Evolutionary conservation across 1,140 invertebrate genomes (phyloP).

Genomic region (Euura lappo): DNA sequence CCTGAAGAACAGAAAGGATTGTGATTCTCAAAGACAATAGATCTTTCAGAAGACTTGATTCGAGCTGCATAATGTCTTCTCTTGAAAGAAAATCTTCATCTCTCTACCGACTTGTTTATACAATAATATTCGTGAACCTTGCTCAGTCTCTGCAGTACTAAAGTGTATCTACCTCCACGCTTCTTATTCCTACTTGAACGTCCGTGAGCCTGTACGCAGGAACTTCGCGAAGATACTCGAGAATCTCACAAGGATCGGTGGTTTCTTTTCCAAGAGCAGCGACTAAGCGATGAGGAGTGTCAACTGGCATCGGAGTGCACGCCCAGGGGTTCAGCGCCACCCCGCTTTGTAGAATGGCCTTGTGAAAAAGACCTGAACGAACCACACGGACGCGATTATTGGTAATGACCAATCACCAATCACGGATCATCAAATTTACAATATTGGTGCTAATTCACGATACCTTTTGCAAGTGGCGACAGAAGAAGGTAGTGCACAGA

Average conservation of each 20-base stretch:
- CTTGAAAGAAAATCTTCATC: no score
- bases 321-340: neutral
- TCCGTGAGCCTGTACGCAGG: constrained; percentile 49
- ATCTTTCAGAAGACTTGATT: no score
- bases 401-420: neutral
- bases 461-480: constrained; percentile 58
- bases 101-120: no score
- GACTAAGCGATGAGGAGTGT: constrained; percentile 18
- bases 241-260: constrained; percentile 32
- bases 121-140: no score
- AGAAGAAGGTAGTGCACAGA: constrained; percentile 38
- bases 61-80: no score
- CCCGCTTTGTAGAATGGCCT: neutral
- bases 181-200: constrained; percentile 40
- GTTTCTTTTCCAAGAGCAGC: constrained; percentile 55
- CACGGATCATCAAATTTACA: neutral
- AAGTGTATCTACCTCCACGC: constrained; percentile 38
- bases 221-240: no score
- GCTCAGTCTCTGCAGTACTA: no score
- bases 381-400: no score
- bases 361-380: neutral
- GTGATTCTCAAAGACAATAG: no score
- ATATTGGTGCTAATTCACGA: neutral
- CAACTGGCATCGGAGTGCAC: constrained; percentile 17
- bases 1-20: constrained; percentile 22